Conservation (phyloP, 2,888 invertebrate genomes). For the Anorthoa munda region DNA sequence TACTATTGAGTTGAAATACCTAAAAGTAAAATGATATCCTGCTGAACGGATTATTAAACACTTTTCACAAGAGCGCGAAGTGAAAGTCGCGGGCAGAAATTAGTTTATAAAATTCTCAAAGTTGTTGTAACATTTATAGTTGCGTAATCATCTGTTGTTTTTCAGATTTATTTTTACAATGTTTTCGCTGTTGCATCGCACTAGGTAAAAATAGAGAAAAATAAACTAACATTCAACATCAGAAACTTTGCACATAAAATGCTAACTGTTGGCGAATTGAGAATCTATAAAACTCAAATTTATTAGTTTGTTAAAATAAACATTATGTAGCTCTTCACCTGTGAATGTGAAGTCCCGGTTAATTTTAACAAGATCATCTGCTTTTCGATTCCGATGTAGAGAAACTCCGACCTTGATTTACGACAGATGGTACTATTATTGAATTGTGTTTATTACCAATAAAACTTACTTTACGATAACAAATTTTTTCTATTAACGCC, state of each 20-base stretch:
- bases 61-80: too few species aligned
- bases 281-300: conserved; percentile 45
- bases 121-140: too few species aligned
- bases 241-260: conserved; percentile 40
- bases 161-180: too few species aligned
- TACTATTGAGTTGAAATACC: neutral
- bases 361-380: conserved; percentile 35
- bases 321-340: conserved; percentile 38
- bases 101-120: too few species aligned
- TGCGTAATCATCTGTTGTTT: too few species aligned
- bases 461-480: neutral
- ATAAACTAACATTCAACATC: conserved; percentile 4
- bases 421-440: conserved; percentile 15
- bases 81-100: too few species aligned
- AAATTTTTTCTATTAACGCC: neutral
- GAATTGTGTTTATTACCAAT: neutral
- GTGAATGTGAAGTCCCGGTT: conserved; percentile 24
- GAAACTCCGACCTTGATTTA: conserved; percentile 1
- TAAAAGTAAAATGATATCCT: neutral
- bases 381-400: conserved; percentile 22
- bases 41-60: too few species aligned
- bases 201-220: neutral
- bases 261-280: conserved; percentile 43
- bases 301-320: conserved; percentile 53
- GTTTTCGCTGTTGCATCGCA: neutral